Percentiles rank a stretch among this genome's conserved stretches.
Conservation (phyloP, 2,888 invertebrate genomes). For the Fragum sueziense region DNA sequence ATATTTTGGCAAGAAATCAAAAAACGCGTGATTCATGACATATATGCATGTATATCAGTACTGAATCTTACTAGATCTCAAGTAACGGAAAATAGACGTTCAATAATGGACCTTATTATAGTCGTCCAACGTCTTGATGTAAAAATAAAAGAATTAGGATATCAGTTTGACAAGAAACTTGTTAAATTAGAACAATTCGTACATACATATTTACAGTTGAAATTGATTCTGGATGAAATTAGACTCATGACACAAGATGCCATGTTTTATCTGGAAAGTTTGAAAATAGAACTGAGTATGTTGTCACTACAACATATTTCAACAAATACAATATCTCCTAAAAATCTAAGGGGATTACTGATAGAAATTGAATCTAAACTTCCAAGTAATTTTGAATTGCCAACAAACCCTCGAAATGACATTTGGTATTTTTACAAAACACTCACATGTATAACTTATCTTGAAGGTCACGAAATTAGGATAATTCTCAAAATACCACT, state of each 20-base stretch:
- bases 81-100: constrained; percentile 26
- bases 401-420: constrained; percentile 19
- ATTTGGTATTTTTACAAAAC: constrained; percentile 41
- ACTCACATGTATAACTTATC: constrained; percentile 8
- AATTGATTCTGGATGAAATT: constrained; percentile 28
- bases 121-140: constrained; percentile 14
- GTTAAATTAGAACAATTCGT: constrained; percentile 16
- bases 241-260: background rate
- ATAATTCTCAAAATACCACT: constrained; percentile 29
- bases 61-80: constrained; percentile 31
- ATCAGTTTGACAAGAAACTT: background rate
- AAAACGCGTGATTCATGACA: constrained; percentile 34
- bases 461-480: constrained; percentile 18
- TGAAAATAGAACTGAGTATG: constrained; percentile 31
- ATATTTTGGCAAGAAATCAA: constrained; percentile 28
- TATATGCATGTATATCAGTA: constrained; percentile 18
- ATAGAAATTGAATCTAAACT: constrained; percentile 15
- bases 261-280: constrained; percentile 1
- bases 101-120: constrained; percentile 24
- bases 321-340: constrained; percentile 29
- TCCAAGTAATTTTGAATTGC: constrained; percentile 20
- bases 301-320: constrained; percentile 5
- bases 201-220: constrained; percentile 21
- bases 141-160: background rate
- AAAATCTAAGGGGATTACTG: constrained; percentile 9